Conservation (phyloP, 1,140 invertebrate species). For the Scaptomyza pallida region DNA sequence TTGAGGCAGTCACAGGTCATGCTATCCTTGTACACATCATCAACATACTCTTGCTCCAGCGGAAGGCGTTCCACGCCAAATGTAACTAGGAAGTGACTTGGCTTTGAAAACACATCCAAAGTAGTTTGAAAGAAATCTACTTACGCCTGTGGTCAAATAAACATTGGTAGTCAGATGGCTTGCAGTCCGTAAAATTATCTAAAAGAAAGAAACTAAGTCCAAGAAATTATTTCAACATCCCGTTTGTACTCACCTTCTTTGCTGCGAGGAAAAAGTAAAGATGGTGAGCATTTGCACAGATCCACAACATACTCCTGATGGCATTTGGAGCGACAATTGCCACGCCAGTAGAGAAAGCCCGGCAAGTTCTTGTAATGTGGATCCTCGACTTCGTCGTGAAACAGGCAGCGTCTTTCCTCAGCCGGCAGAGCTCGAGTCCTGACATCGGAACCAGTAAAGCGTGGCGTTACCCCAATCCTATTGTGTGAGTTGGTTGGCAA, state of each 20-base stretch:
- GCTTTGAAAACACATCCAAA: too few relatives aligned
- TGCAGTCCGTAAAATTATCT: conserved; percentile 74
- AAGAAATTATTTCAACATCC: neutral
- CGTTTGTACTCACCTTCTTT: conserved; percentile 38
- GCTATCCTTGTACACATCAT: conserved; percentile 38
- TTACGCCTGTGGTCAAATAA: conserved; percentile 65
- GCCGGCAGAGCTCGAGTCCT: conserved; percentile 44
- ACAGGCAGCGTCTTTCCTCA: conserved; percentile 51
- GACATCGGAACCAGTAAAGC: conserved; percentile 44
- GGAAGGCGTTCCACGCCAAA: conserved; percentile 54
- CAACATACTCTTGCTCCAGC: conserved; percentile 55
- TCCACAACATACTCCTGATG: conserved; percentile 69
- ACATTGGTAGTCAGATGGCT: conserved; percentile 71
- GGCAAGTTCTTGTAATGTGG: conserved; percentile 65
- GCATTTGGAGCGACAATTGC: conserved; percentile 70
- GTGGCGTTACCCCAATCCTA: conserved; percentile 50
- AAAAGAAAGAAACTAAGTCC: too few relatives aligned
- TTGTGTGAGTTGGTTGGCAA: conserved; percentile 52
- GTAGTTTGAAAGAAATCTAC: neutral
- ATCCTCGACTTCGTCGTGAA: conserved; percentile 59
- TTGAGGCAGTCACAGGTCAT: conserved; percentile 73
- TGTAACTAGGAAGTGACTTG: conserved; percentile 27
- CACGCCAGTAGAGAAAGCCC: conserved; percentile 64
- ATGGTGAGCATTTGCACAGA: conserved; percentile 65
- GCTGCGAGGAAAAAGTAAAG: conserved; percentile 60